phyloP scores from a whole-genome alignment of 2,797 vertebrate species.

The Oryzias dopingdopingensis region DNA sequence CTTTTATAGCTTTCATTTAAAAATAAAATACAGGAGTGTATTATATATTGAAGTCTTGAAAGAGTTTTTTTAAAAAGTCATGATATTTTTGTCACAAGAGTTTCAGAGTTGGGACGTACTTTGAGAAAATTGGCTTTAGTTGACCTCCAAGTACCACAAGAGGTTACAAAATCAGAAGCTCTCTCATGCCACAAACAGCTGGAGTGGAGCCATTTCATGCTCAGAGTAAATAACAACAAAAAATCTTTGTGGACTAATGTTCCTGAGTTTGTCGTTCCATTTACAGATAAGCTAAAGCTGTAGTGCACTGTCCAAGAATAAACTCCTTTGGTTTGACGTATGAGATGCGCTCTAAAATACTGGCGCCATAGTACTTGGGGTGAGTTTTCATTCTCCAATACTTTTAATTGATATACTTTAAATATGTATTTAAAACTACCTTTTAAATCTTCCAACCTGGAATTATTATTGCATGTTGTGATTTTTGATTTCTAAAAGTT shows the following conservation, averaged over 20 bases:
- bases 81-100: constrained; percentile 37
- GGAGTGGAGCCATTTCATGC: constrained; percentile 61
- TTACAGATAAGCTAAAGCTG: constrained; percentile 59
- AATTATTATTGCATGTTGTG: not conserved
- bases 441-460: not conserved
- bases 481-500: not conserved
- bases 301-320: constrained; percentile 27
- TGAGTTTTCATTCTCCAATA: no score
- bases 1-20: no score
- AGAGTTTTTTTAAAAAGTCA: constrained; percentile 32
- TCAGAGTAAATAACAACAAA: constrained; percentile 60
- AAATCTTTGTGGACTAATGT: constrained; percentile 57
- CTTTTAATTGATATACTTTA: no score
- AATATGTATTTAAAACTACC: no score
- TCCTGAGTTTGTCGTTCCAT: constrained; percentile 47
- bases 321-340: constrained; percentile 32
- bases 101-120: constrained; percentile 36
- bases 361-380: not conserved
- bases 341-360: constrained; percentile 50
- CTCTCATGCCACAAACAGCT: constrained; percentile 53
- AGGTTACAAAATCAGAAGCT: constrained; percentile 53
- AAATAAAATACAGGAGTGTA: not conserved
- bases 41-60: constrained; percentile 25
- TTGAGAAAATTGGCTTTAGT: constrained; percentile 38
- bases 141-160: constrained; percentile 50